Conservation (phyloP, 2,113 vertebrate genomes). For the Vombatus ursinus region DNA sequence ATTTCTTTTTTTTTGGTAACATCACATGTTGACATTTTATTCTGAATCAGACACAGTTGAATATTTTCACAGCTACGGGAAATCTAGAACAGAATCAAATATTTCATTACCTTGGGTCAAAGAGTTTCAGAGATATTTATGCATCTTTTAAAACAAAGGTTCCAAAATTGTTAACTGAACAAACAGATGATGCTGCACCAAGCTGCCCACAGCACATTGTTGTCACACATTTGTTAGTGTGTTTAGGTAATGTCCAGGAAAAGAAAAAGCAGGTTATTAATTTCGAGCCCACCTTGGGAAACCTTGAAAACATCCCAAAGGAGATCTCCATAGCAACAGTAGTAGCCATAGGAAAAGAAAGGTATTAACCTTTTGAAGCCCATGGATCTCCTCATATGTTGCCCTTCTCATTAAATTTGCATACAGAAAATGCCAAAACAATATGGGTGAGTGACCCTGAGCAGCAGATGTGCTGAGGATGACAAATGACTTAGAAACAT, state of each 20-base stretch:
- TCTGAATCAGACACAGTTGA: conserved; percentile 72
- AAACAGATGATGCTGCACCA: conserved; percentile 48
- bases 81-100: conserved; percentile 77
- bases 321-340: conserved; percentile 65
- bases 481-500: neutral
- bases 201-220: neutral
- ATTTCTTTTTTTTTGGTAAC: conserved; percentile 48
- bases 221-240: conserved; percentile 22
- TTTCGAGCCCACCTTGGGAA: conserved; percentile 62
- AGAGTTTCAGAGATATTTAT: conserved; percentile 57
- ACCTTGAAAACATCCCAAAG: conserved; percentile 55
- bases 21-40: conserved; percentile 61
- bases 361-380: conserved; percentile 45
- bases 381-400: neutral
- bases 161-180: conserved; percentile 73
- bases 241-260: conserved; percentile 61
- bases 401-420: neutral
- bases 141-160: conserved; percentile 60
- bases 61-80: conserved; percentile 81
- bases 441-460: neutral
- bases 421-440: neutral
- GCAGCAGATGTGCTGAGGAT: neutral
- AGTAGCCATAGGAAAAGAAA: conserved; percentile 23
- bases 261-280: conserved; percentile 42
- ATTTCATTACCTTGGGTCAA: conserved; percentile 56